Base-by-base conservation (phyloP, 2,797 vertebrate genomes). In the Ambastaia sidthimunki region DNA sequence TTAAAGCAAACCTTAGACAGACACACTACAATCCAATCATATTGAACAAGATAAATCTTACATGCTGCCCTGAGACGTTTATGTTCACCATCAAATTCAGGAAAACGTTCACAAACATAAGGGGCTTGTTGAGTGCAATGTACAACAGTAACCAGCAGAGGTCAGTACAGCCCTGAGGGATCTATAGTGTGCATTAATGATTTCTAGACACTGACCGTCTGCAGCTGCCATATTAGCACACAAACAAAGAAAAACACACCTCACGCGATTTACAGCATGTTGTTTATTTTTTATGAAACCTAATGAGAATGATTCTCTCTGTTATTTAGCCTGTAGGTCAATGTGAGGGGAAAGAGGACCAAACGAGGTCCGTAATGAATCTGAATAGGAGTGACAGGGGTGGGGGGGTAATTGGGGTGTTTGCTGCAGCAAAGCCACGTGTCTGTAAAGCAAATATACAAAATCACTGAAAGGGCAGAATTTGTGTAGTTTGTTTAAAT, bases 231-330 rank as follows among this genome's bases (percentile, higher is more conserved):
- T 73, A 60, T 65, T 71, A 68, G 72, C 16, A 23, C 50, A 18
- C 65, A 74, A 68, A 80, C 76, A 84, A 75, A 78, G 74, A 57
- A 77, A 63, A 57, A 76, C 21, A 71, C 48, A 78, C 71, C 23
- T 37, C 18, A 12, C 34, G 37, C n/a, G 48, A 28, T 72, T 72
- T 72, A 52, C 68, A 78, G 23, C n/a, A 71, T 71, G 47, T 55
- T 72, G 59, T 79, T 55, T 19, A 72, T 79, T 71, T 79, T 79
- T 65, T 37, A 79, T 65, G 48, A 28, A 71, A 25, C 37, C 47
- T 72, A 71, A 72, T 65, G 47, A 72, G 59, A 72, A 63, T 21
- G 72, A 52, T 65, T 69, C 47, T 52, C 23, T 77, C 9, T 4
- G 9, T 25, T 71, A 41, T 65, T 63, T 7, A 78, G 55, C n/a